phyloP scores from a whole-genome alignment of 2,113 vertebrate species.

The Dicentrarchus labrax region DNA sequence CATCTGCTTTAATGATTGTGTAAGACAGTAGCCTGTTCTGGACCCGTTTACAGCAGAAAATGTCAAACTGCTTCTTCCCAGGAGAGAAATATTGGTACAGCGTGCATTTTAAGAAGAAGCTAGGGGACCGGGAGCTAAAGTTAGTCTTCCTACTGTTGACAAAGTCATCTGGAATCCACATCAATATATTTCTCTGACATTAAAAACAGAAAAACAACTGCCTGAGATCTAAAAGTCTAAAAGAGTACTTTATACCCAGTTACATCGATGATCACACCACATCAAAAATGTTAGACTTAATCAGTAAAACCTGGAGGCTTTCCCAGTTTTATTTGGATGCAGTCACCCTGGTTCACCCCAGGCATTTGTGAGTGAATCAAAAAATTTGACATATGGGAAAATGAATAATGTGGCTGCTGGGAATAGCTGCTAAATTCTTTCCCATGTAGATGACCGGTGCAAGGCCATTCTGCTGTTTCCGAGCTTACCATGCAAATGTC shows the following conservation, averaged over 20 bases:
- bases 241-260: background rate
- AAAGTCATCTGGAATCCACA: conserved; percentile 46
- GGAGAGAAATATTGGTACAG: conserved; percentile 21
- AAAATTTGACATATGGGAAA: conserved; percentile 51
- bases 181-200: conserved; percentile 26
- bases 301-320: background rate
- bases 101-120: conserved; percentile 28
- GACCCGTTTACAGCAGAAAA: conserved; percentile 17
- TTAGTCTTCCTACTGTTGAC: conserved; percentile 32
- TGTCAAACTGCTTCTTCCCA: conserved; percentile 40
- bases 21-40: conserved; percentile 24
- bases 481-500: background rate
- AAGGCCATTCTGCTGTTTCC: conserved; percentile 18
- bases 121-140: conserved; percentile 48
- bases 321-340: conserved; percentile 17
- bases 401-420: conserved; percentile 47
- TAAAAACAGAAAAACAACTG: background rate
- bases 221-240: background rate
- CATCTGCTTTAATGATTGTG: background rate
- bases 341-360: conserved; percentile 1
- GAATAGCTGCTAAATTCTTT: conserved; percentile 72
- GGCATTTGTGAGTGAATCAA: conserved; percentile 16
- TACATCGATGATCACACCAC: too few species aligned
- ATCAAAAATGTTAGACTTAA: background rate
- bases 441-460: conserved; percentile 49